phyloP scores from a whole-genome alignment of 2,797 vertebrate species.

The Platalea minor region DNA sequence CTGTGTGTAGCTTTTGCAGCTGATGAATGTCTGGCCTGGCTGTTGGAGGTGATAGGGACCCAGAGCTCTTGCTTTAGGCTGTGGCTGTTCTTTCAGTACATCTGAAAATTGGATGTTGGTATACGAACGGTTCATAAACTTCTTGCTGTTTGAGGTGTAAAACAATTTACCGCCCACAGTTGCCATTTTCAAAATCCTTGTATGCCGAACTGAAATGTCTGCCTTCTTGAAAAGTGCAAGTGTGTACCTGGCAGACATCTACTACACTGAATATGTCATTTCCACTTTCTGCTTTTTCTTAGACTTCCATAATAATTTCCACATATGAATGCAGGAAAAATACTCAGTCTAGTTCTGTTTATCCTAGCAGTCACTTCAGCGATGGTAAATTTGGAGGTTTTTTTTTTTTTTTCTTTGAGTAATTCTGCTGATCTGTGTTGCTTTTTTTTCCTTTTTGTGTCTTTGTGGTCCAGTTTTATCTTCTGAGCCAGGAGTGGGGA shows the following conservation, averaged over 20 bases:
- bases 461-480: not conserved
- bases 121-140: not conserved
- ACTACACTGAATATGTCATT: constrained; percentile 5
- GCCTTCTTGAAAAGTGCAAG: not conserved
- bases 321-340: constrained; percentile 39
- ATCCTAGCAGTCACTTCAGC: constrained; percentile 1
- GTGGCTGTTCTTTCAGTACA: not conserved
- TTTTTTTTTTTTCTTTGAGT: not conserved
- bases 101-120: constrained; percentile 1
- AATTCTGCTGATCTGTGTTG: not conserved
- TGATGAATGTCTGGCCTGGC: not conserved
- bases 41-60: not conserved
- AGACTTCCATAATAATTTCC: constrained; percentile 57
- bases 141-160: constrained; percentile 26
- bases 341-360: constrained; percentile 20
- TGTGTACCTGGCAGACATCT: constrained; percentile 17
- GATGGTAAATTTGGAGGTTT: not conserved
- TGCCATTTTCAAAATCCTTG: not conserved
- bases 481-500: not conserved
- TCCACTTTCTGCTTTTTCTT: constrained; percentile 21
- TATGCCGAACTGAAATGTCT: not conserved
- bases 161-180: not conserved
- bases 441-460: not conserved
- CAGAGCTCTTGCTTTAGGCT: not conserved
- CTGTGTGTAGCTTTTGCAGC: not conserved